Conservation (phyloP, 2,888 invertebrate genomes). For the Polietes domitor region DNA sequence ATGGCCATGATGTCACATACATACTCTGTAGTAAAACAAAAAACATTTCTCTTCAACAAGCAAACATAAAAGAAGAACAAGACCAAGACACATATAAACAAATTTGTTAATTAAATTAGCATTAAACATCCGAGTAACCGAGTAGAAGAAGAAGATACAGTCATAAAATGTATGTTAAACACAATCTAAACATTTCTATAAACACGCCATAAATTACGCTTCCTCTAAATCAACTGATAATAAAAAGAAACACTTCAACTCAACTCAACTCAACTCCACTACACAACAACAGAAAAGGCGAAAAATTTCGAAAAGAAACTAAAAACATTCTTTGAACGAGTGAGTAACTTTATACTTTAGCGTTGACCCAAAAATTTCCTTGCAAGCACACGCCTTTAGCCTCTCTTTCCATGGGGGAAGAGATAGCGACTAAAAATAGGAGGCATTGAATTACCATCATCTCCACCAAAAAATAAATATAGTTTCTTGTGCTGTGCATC, state of each 20-base stretch:
- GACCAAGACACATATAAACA: neutral
- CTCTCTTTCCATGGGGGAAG: slow-evolving; percentile 11
- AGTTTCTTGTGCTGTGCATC: neutral
- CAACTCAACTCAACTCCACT: neutral
- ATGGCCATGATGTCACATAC: neutral
- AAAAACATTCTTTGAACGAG: slow-evolving; percentile 45
- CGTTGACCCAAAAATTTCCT: slow-evolving; percentile 51
- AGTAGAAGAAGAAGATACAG: slow-evolving; percentile 18
- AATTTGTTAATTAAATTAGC: slow-evolving; percentile 55
- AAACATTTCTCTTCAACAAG: neutral
- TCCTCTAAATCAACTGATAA: neutral
- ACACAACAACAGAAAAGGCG: neutral
- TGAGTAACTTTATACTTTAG: slow-evolving; percentile 45
- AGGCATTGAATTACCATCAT: slow-evolving; percentile 49
- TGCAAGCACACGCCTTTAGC: slow-evolving; percentile 38
- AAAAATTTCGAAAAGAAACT: no score
- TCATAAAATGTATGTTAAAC: slow-evolving; percentile 56
- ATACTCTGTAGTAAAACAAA: neutral
- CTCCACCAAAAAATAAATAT: slow-evolving; percentile 21
- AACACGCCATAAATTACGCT: slow-evolving; percentile 43
- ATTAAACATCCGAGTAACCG: slow-evolving; percentile 11
- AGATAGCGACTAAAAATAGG: slow-evolving; percentile 12
- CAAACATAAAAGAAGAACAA: neutral
- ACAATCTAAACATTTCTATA: slow-evolving; percentile 51
- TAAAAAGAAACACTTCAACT: no score